Conservation (phyloP, 2,113 vertebrate genomes). For the Probosciger aterrimus region DNA sequence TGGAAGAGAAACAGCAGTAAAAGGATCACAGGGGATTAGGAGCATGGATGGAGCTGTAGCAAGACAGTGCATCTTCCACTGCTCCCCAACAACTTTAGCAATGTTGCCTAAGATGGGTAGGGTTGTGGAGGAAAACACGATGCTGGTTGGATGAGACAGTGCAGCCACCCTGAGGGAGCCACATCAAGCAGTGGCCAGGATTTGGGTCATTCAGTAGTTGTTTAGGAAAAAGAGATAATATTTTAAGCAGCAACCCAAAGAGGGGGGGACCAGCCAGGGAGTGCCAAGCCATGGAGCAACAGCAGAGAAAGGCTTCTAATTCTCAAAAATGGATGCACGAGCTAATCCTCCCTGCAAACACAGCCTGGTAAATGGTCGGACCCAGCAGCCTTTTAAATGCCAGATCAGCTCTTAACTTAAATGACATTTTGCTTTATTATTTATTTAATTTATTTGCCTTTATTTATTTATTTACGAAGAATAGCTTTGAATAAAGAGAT, state of each 20-base stretch:
- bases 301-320: constrained; percentile 33
- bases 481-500: neutral
- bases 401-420: constrained; percentile 38
- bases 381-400: constrained; percentile 9
- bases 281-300: neutral
- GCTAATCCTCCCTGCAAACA: constrained; percentile 48
- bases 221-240: neutral
- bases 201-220: constrained; percentile 37
- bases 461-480: neutral
- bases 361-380: neutral
- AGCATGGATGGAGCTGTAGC: neutral
- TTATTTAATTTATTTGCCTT: neutral
- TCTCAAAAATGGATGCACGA: constrained; percentile 27
- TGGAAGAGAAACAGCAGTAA: neutral
- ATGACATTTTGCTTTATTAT: constrained; percentile 7
- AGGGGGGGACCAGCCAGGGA: neutral
- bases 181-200: neutral
- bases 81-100: neutral
- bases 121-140: accelerated
- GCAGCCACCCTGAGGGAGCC: neutral
- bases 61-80: neutral
- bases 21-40: neutral
- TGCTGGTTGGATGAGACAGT: neutral
- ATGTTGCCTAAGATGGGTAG: neutral
- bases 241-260: constrained; percentile 1